These are phyloP conservation scores for Rhynchonycteris naso DNA, from an alignment of 2,797 vertebrate species.

Conservation along the genomic window DNA sequence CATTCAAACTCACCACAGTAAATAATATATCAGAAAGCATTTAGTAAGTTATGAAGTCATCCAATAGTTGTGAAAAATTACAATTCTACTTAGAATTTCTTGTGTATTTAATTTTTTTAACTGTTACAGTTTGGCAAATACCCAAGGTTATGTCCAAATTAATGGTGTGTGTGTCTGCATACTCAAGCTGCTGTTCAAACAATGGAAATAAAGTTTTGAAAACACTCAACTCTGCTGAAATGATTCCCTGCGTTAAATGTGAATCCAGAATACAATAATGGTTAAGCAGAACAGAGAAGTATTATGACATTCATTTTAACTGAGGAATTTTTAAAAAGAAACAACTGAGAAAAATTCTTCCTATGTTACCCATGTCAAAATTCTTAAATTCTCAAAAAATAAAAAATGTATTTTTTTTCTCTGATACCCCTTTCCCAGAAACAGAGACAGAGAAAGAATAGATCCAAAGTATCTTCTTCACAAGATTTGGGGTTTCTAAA, in stretches of 20 bases:
- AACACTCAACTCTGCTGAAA: neutral
- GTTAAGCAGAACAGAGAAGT: constrained; percentile 10
- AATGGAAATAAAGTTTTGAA: neutral
- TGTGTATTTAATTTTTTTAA: neutral
- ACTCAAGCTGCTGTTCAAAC: neutral
- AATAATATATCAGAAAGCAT: neutral
- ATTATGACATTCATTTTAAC: neutral
- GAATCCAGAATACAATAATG: neutral
- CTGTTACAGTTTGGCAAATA: neutral
- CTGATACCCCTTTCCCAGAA: neutral
- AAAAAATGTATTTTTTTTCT: neutral
- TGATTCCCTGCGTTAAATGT: neutral
- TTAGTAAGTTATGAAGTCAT: neutral
- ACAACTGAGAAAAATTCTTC: neutral
- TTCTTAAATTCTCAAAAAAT: neutral
- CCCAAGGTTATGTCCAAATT: neutral
- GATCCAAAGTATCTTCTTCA: neutral
- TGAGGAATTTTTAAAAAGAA: neutral
- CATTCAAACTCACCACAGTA: neutral
- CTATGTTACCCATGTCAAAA: neutral
- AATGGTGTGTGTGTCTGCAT: neutral
- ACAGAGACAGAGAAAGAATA: neutral
- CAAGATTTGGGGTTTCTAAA: neutral
- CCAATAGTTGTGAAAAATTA: neutral
- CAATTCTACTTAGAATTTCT: neutral